Conservation (phyloP, 1,140 invertebrate genomes). For the Neodiprion lecontei region DNA sequence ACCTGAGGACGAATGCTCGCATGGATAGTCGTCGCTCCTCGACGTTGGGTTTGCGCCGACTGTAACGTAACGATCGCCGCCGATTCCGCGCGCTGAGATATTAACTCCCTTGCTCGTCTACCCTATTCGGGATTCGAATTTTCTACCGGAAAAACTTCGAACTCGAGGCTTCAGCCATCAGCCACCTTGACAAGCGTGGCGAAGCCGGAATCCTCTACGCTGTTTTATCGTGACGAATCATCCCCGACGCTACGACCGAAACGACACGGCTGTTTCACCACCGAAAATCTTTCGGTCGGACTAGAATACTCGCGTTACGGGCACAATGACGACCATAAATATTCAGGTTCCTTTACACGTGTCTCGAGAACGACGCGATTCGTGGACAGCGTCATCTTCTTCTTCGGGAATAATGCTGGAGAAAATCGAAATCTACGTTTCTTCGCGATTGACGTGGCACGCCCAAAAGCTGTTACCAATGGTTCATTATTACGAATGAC, state of each 20-base stretch:
- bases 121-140: not conserved
- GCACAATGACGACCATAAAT: not conserved
- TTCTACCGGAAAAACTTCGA: too few relatives aligned
- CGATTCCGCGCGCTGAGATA: not conserved
- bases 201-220: not conserved
- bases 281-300: too few relatives aligned
- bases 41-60: too few relatives aligned
- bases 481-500: too few relatives aligned
- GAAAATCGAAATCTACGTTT: too few relatives aligned
- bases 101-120: not conserved
- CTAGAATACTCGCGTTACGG: not conserved
- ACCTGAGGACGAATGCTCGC: not conserved
- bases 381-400: too few relatives aligned
- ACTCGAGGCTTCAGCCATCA: too few relatives aligned
- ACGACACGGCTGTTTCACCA: too few relatives aligned
- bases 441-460: too few relatives aligned
- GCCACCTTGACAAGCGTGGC: not conserved
- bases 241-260: not conserved
- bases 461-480: too few relatives aligned
- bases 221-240: not conserved
- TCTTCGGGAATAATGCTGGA: too few relatives aligned
- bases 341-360: constrained; percentile 2
- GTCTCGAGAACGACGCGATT: not conserved
- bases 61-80: too few relatives aligned
- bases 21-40: not conserved